Base-by-base conservation (phyloP, 2,113 vertebrate species). In the Rhynchomys soricoides region DNA sequence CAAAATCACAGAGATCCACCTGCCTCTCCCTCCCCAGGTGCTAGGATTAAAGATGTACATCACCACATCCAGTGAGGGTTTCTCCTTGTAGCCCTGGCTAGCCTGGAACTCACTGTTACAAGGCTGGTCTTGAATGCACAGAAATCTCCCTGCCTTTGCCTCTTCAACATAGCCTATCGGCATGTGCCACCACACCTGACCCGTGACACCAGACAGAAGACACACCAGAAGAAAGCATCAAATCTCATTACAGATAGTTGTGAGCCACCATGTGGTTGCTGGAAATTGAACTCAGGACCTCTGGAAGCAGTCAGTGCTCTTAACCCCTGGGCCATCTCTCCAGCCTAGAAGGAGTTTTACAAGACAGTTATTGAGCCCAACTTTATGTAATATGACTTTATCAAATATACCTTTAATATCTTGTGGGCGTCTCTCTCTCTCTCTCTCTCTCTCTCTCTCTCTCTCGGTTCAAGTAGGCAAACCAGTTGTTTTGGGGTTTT, bases 371-470 rank as follows among this genome's bases (percentile, higher is more conserved):
- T n/a, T 89, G n/a, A 90, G 12, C 16, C 86, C 59, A 86, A 22
- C 40, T 78, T 95, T 91, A 75, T 77, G 83, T 86, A 92, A 40
- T 73, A 86, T 1, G 0, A 90, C 26, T 66, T 66, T 82, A 48
- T 40, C 52, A 88, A 93, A 34, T 52, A 78, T 16, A 45, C 12
- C 75, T 85, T 74, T 75, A n/a, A 73, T 26, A 3, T 81, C 40
- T 17, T 19, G 5, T 81, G n/a, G n/a, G 62, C n/a, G n/a, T 64
- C 93, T 71, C 57, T 83, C 94, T 22, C 90, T 68, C 43, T 57
- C 37, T 57, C 62, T 64, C 93, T 71, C 57, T 83, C 94, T 22
- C 90, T 64, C 93, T 71, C 57, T 83, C 94, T 22, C 90, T 68
- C 43, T 57, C 37, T 57, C 62, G 31, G 40, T 92, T 88, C 12